Base-by-base conservation (phyloP, 2,888 invertebrate species). In the Uloborus plumipes region DNA sequence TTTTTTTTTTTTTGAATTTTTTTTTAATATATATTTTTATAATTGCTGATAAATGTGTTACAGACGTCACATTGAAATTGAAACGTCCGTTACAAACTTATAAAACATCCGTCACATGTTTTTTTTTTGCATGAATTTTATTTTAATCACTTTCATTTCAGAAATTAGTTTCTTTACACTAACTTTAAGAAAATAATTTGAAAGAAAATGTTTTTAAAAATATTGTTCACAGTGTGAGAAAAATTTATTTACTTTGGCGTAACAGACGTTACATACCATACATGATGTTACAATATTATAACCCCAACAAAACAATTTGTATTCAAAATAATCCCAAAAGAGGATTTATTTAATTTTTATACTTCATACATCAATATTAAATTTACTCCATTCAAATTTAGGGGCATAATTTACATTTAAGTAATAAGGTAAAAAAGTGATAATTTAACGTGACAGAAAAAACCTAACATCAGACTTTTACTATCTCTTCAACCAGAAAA, bases 1-100 rank as follows among this genome's bases (percentile, higher is more conserved):
- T n/a, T n/a, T n/a, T n/a, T n/a, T n/a, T n/a, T n/a, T n/a, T n/a
- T n/a, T n/a, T n/a, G n/a, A n/a, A n/a, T n/a, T n/a, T n/a, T n/a
- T n/a, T n/a, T n/a, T n/a, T n/a, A n/a, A n/a, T n/a, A 50, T 55
- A 9, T 61, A 62, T n/a, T 51, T 72, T 7, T 49, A 39, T 71
- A 20, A 31, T 50, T 26, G 59, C 15, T 20, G 2, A 2, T 7
- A 58, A 20, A 58, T 58, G n/a, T 58, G 58, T 58, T 7, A 58
- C 58, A 13, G 58, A 58, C 16, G 18, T 58, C 16, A 58, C 58
- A 58, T 18, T 58, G 3, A 58, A n/a, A 18, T 13, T 58, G 58
- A 58, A 58, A 58, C n/a, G 18, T 58, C 58, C 6, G 58, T 58
- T 58, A 58, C 58, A 58, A 58, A 58, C 58, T 58, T 58, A 20